phyloP scores from a whole-genome alignment of 2,888 invertebrate species.

The Embidobia sp. region DNA sequence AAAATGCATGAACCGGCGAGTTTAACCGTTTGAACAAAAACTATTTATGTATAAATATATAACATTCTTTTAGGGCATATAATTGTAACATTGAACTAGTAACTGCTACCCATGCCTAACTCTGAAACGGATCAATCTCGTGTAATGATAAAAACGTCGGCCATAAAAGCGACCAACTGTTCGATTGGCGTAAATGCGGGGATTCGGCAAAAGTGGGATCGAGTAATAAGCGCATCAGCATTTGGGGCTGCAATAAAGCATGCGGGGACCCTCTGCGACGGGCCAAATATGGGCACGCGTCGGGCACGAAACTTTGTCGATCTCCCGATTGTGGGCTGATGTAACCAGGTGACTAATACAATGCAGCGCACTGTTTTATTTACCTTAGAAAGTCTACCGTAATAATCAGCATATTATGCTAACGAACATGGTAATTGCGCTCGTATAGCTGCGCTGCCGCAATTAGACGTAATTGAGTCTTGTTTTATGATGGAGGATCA shows the following conservation, averaged over 20 bases:
- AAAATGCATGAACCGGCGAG: no score
- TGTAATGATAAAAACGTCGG: no score
- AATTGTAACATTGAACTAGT: no score
- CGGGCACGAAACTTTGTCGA: constrained; percentile 36
- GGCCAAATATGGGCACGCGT: constrained; percentile 46
- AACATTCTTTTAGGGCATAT: no score
- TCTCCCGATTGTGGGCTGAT: constrained; percentile 44
- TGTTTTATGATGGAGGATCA: background rate
- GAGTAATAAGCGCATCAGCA: constrained; percentile 18
- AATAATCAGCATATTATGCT: constrained; percentile 40
- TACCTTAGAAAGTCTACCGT: constrained; percentile 30
- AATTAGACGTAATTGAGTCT: constrained; percentile 1
- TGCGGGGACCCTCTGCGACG: constrained; percentile 16
- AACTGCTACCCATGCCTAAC: no score
- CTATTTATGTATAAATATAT: no score
- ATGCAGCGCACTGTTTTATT: constrained; percentile 27
- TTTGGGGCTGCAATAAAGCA: constrained; percentile 39
- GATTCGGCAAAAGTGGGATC: constrained; percentile 8
- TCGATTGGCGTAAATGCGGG: background rate
- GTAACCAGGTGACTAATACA: constrained; percentile 46
- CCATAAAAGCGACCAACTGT: no score
- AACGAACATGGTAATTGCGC: constrained; percentile 14
- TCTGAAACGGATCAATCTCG: no score
- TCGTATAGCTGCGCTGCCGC: background rate
- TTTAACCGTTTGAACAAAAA: no score